These are phyloP conservation scores for Penaeus vannamei DNA, from an alignment of 1,140 invertebrate genomes.

Conservation along the genomic window DNA sequence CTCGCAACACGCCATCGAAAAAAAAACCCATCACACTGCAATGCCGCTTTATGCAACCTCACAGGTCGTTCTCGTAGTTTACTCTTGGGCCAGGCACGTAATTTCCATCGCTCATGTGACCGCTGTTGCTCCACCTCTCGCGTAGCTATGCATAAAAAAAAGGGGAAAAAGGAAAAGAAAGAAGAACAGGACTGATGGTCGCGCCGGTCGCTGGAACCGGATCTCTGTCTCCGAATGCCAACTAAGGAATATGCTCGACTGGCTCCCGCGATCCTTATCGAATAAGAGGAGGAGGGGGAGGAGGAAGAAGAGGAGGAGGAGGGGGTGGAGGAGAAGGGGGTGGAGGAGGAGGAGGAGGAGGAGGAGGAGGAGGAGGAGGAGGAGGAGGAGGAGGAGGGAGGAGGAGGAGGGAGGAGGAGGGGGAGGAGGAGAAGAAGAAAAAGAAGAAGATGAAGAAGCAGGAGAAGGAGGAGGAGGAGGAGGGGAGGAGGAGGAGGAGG, in stretches of 20 bases:
- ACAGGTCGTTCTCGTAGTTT: too few species aligned
- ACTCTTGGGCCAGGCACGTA: too few species aligned
- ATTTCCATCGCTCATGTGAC: neutral
- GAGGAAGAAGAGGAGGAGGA: constrained; percentile 10
- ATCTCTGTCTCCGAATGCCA: neutral
- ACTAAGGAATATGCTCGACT: neutral
- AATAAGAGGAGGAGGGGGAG: neutral
- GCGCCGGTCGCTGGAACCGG: neutral
- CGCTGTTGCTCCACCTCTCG: neutral
- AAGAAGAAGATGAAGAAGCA: neutral
- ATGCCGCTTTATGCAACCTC: too few species aligned
- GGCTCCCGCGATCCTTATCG: too few species aligned
- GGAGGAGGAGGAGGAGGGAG: neutral
- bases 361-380: too few species aligned
- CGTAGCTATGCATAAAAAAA: neutral
- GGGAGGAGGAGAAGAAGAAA: neutral
- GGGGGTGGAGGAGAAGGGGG: too few species aligned
- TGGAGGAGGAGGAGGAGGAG: neutral
- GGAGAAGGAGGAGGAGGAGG: neutral
- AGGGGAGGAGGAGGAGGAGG: neutral
- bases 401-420: neutral
- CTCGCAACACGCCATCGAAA: neutral
- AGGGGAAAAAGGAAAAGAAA: constrained; percentile 12
- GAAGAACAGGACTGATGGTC: neutral
- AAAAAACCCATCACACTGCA: too few species aligned